Percentiles rank a stretch among this genome's conserved stretches.
phyloP scores from a whole-genome alignment of 2,113 vertebrate species.

The Hyaena hyaena region DNA sequence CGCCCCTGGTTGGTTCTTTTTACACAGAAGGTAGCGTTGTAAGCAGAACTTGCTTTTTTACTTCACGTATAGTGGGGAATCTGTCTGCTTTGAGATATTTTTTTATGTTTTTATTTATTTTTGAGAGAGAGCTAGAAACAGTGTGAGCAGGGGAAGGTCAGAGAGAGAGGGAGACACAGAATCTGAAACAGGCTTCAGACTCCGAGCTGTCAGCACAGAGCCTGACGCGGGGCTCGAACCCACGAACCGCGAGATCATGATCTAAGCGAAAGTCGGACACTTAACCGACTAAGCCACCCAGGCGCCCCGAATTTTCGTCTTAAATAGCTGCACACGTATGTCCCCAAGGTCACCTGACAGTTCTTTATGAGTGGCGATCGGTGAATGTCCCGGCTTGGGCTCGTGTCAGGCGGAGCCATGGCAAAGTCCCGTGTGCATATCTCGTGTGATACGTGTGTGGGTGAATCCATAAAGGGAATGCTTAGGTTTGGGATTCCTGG shows the following conservation, averaged over 20 bases:
- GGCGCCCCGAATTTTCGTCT: background rate
- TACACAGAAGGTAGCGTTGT: background rate
- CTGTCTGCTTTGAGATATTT: background rate
- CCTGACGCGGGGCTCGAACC: too few species aligned
- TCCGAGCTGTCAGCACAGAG: too few species aligned
- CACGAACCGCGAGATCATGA: too few species aligned
- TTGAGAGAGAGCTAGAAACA: too few species aligned
- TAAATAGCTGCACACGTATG: background rate
- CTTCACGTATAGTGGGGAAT: background rate
- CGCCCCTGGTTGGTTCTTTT: background rate
- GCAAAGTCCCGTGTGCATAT: too few species aligned
- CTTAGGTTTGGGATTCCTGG: background rate
- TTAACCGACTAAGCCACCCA: too few species aligned
- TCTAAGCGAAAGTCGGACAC: too few species aligned
- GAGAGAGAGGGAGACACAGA: too few species aligned
- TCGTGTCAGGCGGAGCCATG: rapidly evolving
- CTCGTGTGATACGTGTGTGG: background rate
- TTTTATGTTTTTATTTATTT: too few species aligned
- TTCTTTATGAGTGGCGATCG: background rate
- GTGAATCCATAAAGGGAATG: background rate
- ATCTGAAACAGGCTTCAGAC: too few species aligned
- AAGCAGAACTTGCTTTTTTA: background rate
- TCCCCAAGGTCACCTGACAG: background rate
- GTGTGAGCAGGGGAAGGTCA: too few species aligned
- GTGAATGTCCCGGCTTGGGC: background rate